A percentile compares a stretch with the other conserved stretches of the same genome.
Conservation (phyloP, 2,888 invertebrate genomes). For the Sepioteuthis lessoniana region DNA sequence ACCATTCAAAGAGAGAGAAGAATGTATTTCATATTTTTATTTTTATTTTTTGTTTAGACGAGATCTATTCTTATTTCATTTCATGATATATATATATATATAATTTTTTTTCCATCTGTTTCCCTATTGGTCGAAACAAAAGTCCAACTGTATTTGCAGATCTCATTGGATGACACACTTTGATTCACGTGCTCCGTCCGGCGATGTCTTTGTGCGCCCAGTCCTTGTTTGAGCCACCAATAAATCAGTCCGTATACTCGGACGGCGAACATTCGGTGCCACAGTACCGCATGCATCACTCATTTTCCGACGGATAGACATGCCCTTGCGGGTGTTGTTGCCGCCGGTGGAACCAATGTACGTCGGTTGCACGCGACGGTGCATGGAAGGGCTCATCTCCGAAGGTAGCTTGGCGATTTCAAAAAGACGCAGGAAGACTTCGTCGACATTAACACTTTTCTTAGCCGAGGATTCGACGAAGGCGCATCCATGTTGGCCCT, state of each 20-base stretch:
- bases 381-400: slow-evolving; percentile 89
- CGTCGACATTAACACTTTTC: slow-evolving; percentile 86
- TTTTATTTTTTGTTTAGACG: neutral
- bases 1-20: neutral
- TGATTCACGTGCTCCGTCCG: slow-evolving; percentile 54
- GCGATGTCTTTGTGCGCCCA: slow-evolving; percentile 54
- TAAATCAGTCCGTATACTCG: slow-evolving; percentile 90
- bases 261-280: slow-evolving; percentile 89
- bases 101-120: neutral
- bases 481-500: slow-evolving; percentile 85
- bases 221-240: slow-evolving; percentile 85
- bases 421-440: slow-evolving; percentile 88
- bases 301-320: slow-evolving; percentile 86
- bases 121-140: neutral
- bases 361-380: slow-evolving; percentile 83
- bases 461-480: slow-evolving; percentile 90
- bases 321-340: slow-evolving; percentile 72
- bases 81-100: too few relatives aligned
- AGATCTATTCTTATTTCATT: neutral
- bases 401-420: slow-evolving; percentile 87
- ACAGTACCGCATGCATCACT: slow-evolving; percentile 92
- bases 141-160: neutral
- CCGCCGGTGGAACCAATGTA: slow-evolving; percentile 61
- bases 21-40: too few relatives aligned
- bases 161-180: slow-evolving; percentile 62